phyloP scores from a whole-genome alignment of 2,113 vertebrate species.

The Petaurus breviceps region DNA sequence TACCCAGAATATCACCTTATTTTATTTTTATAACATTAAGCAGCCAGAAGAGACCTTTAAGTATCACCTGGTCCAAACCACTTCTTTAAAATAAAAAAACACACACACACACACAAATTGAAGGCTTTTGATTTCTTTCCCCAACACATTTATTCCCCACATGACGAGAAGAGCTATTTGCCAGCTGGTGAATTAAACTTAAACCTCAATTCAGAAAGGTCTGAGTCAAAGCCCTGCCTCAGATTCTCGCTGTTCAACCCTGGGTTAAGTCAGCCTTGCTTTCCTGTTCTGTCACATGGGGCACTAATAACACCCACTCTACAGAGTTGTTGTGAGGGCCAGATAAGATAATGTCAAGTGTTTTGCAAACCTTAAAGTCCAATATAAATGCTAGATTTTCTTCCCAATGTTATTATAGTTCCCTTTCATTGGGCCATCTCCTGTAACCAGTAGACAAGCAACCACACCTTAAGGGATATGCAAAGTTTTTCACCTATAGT shows the following conservation, averaged over 20 bases:
- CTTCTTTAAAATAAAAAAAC: neutral
- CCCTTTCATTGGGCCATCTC: too few species aligned
- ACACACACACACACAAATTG: too few species aligned
- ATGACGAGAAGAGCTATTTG: neutral
- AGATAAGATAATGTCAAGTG: neutral
- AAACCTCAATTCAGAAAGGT: neutral
- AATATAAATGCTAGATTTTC: neutral
- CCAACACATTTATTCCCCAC: neutral
- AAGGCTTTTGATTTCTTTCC: neutral
- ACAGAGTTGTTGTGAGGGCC: neutral
- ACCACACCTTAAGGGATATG: neutral
- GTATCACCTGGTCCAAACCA: neutral
- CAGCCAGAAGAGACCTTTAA: neutral
- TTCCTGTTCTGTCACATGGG: neutral
- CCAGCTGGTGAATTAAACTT: neutral
- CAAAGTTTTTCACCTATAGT: neutral
- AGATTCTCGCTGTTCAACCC: neutral
- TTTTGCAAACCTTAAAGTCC: neutral
- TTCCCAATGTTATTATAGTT: neutral
- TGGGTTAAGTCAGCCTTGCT: neutral
- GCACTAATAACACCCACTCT: neutral
- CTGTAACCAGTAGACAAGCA: neutral
- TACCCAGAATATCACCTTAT: neutral
- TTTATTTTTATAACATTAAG: neutral
- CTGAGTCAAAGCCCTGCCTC: neutral